Evolutionary conservation across 2,888 invertebrate species (phyloP), one percentile per base, ranked within the genome.

Genomic region (Thereva nobilitata): DNA sequence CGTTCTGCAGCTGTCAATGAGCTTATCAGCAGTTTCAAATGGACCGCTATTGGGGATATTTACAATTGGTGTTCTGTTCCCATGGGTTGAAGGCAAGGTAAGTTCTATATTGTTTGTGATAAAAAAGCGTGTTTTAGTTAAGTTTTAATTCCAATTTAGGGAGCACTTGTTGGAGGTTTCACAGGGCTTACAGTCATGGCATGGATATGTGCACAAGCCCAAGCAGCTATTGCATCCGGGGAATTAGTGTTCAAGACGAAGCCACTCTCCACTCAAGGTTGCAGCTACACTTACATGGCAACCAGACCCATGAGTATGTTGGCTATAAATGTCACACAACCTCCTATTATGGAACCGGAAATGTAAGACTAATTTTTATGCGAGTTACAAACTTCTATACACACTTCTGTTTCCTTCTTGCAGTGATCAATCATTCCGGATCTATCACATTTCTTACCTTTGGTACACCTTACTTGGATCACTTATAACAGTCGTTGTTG

Each of bases 401-500:
- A 6, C 45, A 61, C 23, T 23, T 23, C 2, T 23, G 23, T 23
- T 23, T 23, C 23, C 23, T 35, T 23, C 8, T 53, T 53, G n/a
- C 7, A 67, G 66, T 10, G 67, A 69, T 9, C 37, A 59, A 23
- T 49, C 76, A 2, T 81, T 81, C 41, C 74, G 76, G 66, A 77
- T 91, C 35, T 87, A 89, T 70, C 88, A 89, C 50, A 84, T 92
- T 6, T 91, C 91, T 1, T 92, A 91, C 79, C 83, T 92, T 75
- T 92, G 90, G 88, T 91, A 91, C 73, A 90, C 91, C 0, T 76
- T 89, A 8, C 77, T 86, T 7, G 88, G 88, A 1, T 81, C 84
- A 4, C 42, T 82, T 8, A 81, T 87, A 0, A 85, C 87, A 5
- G 84, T 87, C 68, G 73, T 82, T 5, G 81, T 87, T 6, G 85